These are phyloP conservation scores for Omphaloscelis lunosa DNA, from an alignment of 2,888 invertebrate species.

Conservation along the genomic window DNA sequence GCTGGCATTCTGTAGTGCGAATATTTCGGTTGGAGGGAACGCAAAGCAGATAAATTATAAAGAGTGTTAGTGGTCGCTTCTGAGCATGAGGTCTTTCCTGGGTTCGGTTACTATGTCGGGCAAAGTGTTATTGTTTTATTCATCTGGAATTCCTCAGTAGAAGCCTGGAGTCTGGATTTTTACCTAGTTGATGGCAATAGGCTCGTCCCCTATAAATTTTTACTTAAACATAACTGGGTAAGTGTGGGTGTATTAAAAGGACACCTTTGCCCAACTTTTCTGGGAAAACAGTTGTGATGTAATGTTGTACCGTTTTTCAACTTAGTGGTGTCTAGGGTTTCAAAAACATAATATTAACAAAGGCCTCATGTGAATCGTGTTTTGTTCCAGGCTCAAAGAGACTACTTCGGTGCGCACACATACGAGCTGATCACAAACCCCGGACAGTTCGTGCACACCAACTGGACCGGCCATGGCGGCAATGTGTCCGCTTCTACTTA, in stretches of 20 bases:
- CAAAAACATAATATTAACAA: background rate
- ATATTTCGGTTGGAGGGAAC: background rate
- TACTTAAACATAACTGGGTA: background rate
- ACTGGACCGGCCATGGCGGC: slow-evolving; percentile 99
- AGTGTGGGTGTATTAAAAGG: background rate
- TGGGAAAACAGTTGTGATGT: background rate
- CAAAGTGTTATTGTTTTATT: background rate
- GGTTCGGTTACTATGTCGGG: background rate
- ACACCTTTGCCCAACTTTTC: too few relatives aligned
- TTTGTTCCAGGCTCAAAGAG: slow-evolving; percentile 95
- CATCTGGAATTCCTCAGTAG: background rate
- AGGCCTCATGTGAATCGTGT: slow-evolving; percentile 2
- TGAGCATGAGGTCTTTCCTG: background rate
- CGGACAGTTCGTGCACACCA: slow-evolving; percentile 98
- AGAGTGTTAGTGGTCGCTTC: background rate
- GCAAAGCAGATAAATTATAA: background rate
- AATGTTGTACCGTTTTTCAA: background rate
- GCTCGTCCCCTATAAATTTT: background rate
- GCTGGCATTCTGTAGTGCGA: background rate
- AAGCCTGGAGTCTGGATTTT: background rate
- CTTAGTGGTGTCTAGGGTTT: background rate
- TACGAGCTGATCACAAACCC: slow-evolving; percentile 97
- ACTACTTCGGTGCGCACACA: slow-evolving; percentile 99
- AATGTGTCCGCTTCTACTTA: slow-evolving; percentile 98
- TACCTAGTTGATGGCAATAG: background rate